A percentile compares a stretch with the other conserved stretches of the same genome.
Evolutionary conservation across 2,888 invertebrate genomes (phyloP).

Genomic region (Dasypolia templi): DNA sequence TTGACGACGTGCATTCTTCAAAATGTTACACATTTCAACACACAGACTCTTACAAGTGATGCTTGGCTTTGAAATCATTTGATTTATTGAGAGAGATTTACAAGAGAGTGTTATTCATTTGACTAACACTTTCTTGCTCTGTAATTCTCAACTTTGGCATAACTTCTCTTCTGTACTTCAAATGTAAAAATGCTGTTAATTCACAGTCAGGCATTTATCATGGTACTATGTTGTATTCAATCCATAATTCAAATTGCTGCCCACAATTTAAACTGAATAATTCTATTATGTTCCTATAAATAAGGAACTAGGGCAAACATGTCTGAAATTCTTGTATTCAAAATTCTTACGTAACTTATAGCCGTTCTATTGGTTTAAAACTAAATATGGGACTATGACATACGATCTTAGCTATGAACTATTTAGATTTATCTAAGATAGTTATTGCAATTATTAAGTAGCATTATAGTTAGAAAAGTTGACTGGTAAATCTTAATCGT

Average conservation of each 20-base stretch:
- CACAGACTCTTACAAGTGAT: not conserved
- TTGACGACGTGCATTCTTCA: not conserved
- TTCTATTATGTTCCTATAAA: slow-evolving; percentile 33
- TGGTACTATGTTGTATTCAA: slow-evolving; percentile 29
- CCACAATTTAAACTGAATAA: slow-evolving; percentile 27
- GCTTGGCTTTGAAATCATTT: too few species aligned
- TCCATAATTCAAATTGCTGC: slow-evolving; percentile 35
- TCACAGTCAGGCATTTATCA: slow-evolving; percentile 25
- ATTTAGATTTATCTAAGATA: slow-evolving; percentile 40
- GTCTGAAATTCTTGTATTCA: slow-evolving; percentile 44
- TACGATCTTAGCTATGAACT: slow-evolving; percentile 12
- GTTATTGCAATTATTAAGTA: slow-evolving; percentile 39
- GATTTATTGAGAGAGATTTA: too few species aligned
- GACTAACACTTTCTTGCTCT: too few species aligned
- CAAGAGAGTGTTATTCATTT: too few species aligned
- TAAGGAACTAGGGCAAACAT: slow-evolving; percentile 52
- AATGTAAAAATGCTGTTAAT: slow-evolving; percentile 4
- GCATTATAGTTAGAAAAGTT: slow-evolving; percentile 21
- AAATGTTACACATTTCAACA: not conserved
- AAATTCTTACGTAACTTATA: slow-evolving; percentile 46
- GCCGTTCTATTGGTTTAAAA: slow-evolving; percentile 39
- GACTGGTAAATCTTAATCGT: not conserved
- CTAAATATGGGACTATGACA: slow-evolving; percentile 27
- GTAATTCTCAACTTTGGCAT: not conserved
- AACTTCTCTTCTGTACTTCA: not conserved